Evolutionary conservation across 1,140 invertebrate species (phyloP).

Genomic region (Coenobita brevimanus): DNA sequence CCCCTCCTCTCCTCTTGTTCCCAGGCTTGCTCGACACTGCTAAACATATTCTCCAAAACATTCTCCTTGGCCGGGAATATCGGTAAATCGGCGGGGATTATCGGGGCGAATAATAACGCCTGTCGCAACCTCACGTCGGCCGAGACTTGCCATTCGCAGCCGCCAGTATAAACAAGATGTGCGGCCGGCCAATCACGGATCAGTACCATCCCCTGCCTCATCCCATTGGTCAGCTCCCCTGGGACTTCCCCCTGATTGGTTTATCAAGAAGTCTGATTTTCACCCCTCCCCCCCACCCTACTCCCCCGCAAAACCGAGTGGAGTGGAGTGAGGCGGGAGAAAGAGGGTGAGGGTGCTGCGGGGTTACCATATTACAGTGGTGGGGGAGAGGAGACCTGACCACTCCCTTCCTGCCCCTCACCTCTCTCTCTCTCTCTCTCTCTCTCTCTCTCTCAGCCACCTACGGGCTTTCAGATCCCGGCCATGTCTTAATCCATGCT

Average conservation of each 20-base stretch:
- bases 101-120: not conserved
- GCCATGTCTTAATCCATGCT: too few species aligned
- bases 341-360: not conserved
- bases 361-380: constrained; percentile 44
- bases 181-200: constrained; percentile 39
- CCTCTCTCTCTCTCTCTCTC: too few species aligned
- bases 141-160: constrained; percentile 33
- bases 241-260: constrained; percentile 50
- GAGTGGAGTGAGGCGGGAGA: constrained; percentile 13
- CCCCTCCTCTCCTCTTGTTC: too few species aligned
- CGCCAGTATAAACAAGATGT: constrained; percentile 53
- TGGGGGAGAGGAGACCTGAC: not conserved
- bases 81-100: not conserved
- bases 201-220: not conserved
- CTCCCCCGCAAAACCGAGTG: constrained; percentile 29
- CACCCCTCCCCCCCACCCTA: too few species aligned
- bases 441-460: too few species aligned
- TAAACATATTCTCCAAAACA: not conserved
- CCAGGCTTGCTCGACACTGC: not conserved
- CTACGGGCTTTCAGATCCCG: too few species aligned
- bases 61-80: not conserved
- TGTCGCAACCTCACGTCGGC: not conserved
- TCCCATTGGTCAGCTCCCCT: constrained; percentile 56
- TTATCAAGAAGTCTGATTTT: constrained; percentile 59
- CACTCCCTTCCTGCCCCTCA: too few species aligned